Evolutionary conservation across 2,888 invertebrate genomes (phyloP).

Genomic region (Gastracanthus pulcherrimus): DNA sequence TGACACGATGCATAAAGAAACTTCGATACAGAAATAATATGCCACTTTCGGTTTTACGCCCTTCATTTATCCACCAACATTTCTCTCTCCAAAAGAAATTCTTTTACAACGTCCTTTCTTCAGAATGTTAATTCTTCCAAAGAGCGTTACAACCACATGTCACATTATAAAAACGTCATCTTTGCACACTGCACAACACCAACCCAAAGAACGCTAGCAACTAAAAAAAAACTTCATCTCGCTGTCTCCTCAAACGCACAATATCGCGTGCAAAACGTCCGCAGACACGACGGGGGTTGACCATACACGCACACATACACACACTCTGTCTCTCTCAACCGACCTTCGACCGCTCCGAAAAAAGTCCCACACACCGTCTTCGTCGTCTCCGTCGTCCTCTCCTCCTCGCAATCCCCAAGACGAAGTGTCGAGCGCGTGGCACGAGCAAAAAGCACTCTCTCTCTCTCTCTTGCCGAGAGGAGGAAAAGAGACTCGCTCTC

Average conservation of each 20-base stretch:
- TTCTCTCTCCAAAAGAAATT: no score
- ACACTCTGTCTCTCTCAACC: not conserved
- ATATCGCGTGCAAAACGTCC: constrained; percentile 21
- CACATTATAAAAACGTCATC: not conserved
- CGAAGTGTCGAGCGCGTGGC: constrained; percentile 7
- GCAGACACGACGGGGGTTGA: constrained; percentile 38
- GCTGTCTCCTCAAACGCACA: constrained; percentile 34
- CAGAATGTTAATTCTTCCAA: no score
- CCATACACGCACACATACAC: not conserved
- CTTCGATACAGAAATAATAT: no score
- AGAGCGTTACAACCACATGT: no score
- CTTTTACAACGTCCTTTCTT: no score
- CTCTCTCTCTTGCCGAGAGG: no score
- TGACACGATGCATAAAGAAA: no score
- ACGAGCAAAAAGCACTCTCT: constrained; percentile 6
- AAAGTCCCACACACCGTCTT: constrained; percentile 64
- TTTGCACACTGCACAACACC: not conserved
- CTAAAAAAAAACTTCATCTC: not conserved
- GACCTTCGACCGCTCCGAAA: constrained; percentile 46
- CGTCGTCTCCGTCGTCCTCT: no score
- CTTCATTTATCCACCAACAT: no score
- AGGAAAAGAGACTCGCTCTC: no score
- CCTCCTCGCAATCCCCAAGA: constrained; percentile 34
- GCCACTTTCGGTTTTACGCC: no score
- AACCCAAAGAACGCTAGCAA: not conserved